phyloP scores from a whole-genome alignment of 2,888 invertebrate species.

The Leptarthrus brevirostris region DNA sequence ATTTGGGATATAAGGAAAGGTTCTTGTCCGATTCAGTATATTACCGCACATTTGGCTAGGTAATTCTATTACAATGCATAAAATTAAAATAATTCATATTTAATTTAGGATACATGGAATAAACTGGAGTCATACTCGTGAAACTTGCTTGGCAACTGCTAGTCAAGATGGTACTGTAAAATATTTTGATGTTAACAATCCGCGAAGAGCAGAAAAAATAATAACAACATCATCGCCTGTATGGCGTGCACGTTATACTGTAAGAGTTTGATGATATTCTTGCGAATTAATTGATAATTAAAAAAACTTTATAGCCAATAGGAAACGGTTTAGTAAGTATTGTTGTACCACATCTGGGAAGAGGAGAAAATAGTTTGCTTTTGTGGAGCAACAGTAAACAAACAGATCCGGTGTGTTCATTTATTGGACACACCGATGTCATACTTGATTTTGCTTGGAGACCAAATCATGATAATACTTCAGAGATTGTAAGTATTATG shows the following conservation, averaged over 20 bases:
- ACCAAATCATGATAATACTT: constrained; percentile 71
- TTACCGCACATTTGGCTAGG: constrained; percentile 85
- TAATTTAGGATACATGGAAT: constrained; percentile 84
- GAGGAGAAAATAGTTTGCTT: constrained; percentile 86
- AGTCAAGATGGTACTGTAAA: constrained; percentile 97
- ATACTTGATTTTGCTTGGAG: constrained; percentile 96
- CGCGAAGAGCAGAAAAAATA: constrained; percentile 84
- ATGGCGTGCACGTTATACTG: constrained; percentile 92
- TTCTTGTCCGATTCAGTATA: constrained; percentile 88
- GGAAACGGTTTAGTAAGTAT: constrained; percentile 92
- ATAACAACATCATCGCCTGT: constrained; percentile 86
- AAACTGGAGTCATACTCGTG: constrained; percentile 91
- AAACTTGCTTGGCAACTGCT: constrained; percentile 88
- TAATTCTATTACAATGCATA: constrained; percentile 54
- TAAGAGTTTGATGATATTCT: constrained; percentile 59
- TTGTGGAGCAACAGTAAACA: constrained; percentile 80
- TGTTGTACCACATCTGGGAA: constrained; percentile 88
- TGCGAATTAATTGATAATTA: neutral
- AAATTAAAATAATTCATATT: neutral
- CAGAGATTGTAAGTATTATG: constrained; percentile 61
- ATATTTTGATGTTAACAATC: constrained; percentile 91
- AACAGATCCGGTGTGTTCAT: constrained; percentile 85
- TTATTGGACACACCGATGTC: constrained; percentile 94
- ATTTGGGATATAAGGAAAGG: constrained; percentile 95
- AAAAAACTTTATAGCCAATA: constrained; percentile 75